Conservation (phyloP, 2,888 invertebrate species). For the Asteroscopus sphinx region DNA sequence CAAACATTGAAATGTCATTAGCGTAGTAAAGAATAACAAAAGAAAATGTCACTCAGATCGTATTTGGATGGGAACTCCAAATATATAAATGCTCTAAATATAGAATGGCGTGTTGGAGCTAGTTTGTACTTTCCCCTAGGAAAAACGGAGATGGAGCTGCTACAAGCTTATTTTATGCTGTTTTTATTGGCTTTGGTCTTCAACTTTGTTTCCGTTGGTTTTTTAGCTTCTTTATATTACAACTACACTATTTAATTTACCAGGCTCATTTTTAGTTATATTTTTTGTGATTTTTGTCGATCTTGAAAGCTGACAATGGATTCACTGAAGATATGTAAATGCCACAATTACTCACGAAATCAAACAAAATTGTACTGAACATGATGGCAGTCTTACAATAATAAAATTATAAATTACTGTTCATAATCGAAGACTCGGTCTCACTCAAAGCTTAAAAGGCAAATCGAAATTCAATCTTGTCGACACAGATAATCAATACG, state of each 20-base stretch:
- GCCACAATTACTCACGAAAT: too few species aligned
- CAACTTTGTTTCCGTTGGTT: too few species aligned
- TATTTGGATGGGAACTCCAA: conserved; percentile 22
- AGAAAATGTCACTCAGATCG: conserved; percentile 26
- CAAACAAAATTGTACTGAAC: too few species aligned
- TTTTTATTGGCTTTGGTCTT: conserved; percentile 3
- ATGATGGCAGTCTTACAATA: too few species aligned
- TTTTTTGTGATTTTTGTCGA: not conserved
- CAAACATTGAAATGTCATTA: conserved; percentile 45
- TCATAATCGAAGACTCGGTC: too few species aligned
- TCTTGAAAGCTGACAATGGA: too few species aligned
- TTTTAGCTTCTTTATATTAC: too few species aligned
- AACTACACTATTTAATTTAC: too few species aligned
- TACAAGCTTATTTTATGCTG: conserved; percentile 2
- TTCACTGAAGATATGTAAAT: too few species aligned
- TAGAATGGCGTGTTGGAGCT: conserved; percentile 1
- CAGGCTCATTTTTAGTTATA: not conserved
- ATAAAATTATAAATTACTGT: too few species aligned
- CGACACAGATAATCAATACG: conserved; percentile 10
- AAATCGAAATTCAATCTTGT: conserved; percentile 7
- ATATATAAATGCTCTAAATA: too few species aligned
- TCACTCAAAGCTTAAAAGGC: conserved; percentile 2
- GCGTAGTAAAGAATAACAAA: conserved; percentile 32
- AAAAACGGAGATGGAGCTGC: conserved; percentile 1
- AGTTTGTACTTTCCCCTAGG: not conserved